Percentiles rank a stretch among this genome's conserved stretches.
Conservation (phyloP, 2,113 vertebrate genomes). For the Myxocyprinus asiaticus region DNA sequence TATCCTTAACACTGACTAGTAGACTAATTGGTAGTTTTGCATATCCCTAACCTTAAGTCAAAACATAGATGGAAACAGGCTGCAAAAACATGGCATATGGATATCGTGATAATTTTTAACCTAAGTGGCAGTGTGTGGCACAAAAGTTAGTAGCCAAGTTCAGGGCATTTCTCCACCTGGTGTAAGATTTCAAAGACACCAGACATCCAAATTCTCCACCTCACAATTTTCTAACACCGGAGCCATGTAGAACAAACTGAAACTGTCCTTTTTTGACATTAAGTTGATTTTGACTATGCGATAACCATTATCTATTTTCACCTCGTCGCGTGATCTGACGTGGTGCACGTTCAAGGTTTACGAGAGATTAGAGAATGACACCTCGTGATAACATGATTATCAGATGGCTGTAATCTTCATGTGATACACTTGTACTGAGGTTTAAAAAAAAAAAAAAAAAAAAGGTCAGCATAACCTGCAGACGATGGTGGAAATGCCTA, state of each 20-base stretch:
- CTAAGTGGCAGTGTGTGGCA: not conserved
- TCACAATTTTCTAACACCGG: not conserved
- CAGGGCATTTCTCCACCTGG: not conserved
- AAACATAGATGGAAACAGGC: too few relatives aligned
- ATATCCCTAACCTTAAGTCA: too few relatives aligned
- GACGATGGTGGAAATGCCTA: not conserved
- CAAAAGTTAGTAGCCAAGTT: not conserved
- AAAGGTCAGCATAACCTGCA: not conserved
- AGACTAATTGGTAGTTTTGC: too few relatives aligned
- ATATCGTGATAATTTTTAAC: not conserved
- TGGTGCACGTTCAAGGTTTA: constrained; percentile 34
- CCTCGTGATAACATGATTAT: not conserved
- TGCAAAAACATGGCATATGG: not conserved
- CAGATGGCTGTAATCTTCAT: not conserved
- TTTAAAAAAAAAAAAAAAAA: not conserved
- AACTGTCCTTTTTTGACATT: too few relatives aligned
- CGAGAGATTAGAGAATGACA: constrained; percentile 30
- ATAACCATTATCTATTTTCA: not conserved
- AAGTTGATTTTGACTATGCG: too few relatives aligned
- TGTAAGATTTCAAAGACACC: constrained; percentile 18
- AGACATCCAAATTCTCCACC: not conserved
- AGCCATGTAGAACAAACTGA: too few relatives aligned
- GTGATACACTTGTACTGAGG: not conserved
- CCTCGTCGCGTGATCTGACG: constrained; percentile 14
- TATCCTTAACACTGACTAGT: too few relatives aligned